These are phyloP conservation scores for Myocastor coypus DNA, from an alignment of 2,113 vertebrate species.

Conservation along the genomic window DNA sequence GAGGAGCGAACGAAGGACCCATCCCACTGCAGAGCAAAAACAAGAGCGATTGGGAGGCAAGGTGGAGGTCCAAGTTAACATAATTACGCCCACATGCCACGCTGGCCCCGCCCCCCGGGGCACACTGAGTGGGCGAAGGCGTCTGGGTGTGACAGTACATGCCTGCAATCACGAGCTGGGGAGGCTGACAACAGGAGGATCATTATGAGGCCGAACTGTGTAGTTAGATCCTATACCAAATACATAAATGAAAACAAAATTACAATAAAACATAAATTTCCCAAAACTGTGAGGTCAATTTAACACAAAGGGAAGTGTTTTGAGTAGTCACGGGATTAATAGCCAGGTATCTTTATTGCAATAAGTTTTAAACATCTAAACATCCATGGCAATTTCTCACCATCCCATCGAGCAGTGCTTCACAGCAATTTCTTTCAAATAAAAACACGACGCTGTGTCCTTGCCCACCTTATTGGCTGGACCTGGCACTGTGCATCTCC, in stretches of 20 bases:
- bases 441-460: not conserved
- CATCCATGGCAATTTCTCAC: not conserved
- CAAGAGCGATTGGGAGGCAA: not conserved
- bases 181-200: too few relatives aligned
- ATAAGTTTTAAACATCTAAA: not conserved
- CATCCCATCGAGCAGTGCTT: not conserved
- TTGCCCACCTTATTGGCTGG: not conserved
- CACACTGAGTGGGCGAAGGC: too few relatives aligned
- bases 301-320: not conserved
- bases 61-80: too few relatives aligned
- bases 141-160: too few relatives aligned
- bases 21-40: not conserved
- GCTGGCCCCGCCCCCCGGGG: too few relatives aligned
- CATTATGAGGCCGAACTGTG: too few relatives aligned
- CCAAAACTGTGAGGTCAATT: not conserved
- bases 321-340: not conserved
- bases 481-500: not conserved
- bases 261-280: not conserved
- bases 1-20: not conserved
- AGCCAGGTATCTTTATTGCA: not conserved
- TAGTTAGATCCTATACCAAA: too few relatives aligned
- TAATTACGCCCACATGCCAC: too few relatives aligned
- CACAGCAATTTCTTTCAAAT: not conserved
- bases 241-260: not conserved
- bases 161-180: too few relatives aligned